Evolutionary conservation across 2,797 vertebrate species (phyloP).

Genomic region (Bryconaethiops microstoma): DNA sequence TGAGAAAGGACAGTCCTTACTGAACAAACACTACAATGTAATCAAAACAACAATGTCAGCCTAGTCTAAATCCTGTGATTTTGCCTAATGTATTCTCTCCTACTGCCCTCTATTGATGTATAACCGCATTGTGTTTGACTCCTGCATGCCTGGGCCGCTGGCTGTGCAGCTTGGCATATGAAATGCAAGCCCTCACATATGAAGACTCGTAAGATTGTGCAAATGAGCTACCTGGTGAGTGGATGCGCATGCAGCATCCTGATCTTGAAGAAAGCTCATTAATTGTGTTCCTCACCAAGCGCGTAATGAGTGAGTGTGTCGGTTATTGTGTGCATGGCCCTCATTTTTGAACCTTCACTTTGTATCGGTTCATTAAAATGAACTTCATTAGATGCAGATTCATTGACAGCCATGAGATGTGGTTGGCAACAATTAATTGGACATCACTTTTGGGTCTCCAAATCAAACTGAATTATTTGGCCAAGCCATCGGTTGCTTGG

Average conservation of each 20-base stretch:
- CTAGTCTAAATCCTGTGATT: conserved; percentile 8
- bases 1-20: not conserved
- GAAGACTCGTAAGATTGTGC: conserved; percentile 3
- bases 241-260: conserved; percentile 16
- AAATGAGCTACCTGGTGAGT: conserved; percentile 42
- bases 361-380: conserved; percentile 54
- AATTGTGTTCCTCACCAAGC: conserved; percentile 40
- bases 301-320: conserved; percentile 45
- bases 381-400: conserved; percentile 54
- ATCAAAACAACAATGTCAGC: not conserved
- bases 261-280: conserved; percentile 44
- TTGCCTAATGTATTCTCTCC: conserved; percentile 50
- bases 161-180: conserved; percentile 1
- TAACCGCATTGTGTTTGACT: conserved; percentile 16
- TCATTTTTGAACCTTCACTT: conserved; percentile 33
- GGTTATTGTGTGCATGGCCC: conserved; percentile 32
- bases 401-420: conserved; percentile 54
- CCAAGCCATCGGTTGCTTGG: conserved; percentile 44
- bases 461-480: conserved; percentile 50
- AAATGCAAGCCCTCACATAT: conserved; percentile 24
- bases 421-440: conserved; percentile 57
- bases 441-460: conserved; percentile 44
- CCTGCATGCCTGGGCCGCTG: not conserved
- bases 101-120: conserved; percentile 59
- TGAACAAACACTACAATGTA: not conserved